Conservation (phyloP, 2,888 invertebrate genomes). For the Pegoplata infirma region DNA sequence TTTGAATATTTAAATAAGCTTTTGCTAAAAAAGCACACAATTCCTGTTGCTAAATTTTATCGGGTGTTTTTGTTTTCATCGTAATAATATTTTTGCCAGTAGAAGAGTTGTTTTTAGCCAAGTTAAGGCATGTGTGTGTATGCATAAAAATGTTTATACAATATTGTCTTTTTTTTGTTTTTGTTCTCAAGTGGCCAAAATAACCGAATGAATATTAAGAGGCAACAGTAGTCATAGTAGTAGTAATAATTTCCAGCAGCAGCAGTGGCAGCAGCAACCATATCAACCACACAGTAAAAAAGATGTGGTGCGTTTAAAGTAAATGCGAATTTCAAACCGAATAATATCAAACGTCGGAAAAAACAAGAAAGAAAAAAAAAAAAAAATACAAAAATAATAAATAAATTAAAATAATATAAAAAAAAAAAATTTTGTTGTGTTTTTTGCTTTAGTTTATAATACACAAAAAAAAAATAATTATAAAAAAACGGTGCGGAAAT, state of each 20-base stretch:
- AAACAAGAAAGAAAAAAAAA: slow-evolving; percentile 31
- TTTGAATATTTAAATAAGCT: not conserved
- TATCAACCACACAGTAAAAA: slow-evolving; percentile 22
- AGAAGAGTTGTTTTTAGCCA: not conserved
- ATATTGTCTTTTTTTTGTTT: not conserved
- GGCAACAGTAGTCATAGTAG: slow-evolving; percentile 59
- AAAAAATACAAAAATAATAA: not conserved
- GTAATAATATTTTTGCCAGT: too few relatives aligned
- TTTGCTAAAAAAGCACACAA: not conserved
- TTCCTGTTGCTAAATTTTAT: not conserved
- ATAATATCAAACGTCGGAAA: slow-evolving; percentile 47
- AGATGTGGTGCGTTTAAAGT: slow-evolving; percentile 58
- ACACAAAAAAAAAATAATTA: not conserved
- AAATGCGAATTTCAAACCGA: slow-evolving; percentile 60
- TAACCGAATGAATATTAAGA: slow-evolving; percentile 32
- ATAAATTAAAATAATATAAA: slow-evolving; percentile 18
- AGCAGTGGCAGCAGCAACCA: slow-evolving; percentile 38
- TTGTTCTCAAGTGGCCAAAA: not conserved
- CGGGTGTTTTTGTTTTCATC: not conserved
- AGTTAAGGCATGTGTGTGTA: not conserved
- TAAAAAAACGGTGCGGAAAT: slow-evolving; percentile 11
- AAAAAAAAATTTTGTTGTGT: slow-evolving; percentile 22
- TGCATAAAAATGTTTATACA: not conserved
- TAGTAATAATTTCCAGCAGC: slow-evolving; percentile 50
- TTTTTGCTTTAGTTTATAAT: slow-evolving; percentile 7